These are phyloP conservation scores for Lacanobia wlatinum DNA, from an alignment of 2,888 invertebrate species.

Conservation along the genomic window DNA sequence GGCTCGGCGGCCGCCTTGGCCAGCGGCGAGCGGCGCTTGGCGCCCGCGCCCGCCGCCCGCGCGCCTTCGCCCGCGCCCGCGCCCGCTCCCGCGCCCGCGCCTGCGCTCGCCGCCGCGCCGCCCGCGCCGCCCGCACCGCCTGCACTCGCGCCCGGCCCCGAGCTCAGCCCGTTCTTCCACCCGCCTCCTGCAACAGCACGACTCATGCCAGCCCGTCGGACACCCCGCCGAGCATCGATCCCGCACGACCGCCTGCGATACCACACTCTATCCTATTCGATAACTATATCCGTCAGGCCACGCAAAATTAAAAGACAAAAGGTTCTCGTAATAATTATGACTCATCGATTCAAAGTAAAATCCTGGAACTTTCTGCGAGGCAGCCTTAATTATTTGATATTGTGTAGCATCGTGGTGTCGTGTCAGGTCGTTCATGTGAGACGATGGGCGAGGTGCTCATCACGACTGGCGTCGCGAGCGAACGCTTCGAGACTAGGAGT, in stretches of 20 bases:
- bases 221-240: not conserved
- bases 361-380: not conserved
- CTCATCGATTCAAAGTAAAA: not conserved
- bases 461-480: constrained; percentile 8
- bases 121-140: constrained; percentile 48
- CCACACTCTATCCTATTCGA: not conserved
- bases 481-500: constrained; percentile 3
- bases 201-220: not conserved
- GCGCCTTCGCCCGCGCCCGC: constrained; percentile 44
- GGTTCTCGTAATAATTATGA: no score
- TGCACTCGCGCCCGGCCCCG: constrained; percentile 70
- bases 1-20: constrained; percentile 91
- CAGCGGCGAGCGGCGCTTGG: constrained; percentile 82
- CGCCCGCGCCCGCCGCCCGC: constrained; percentile 62
- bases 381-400: not conserved
- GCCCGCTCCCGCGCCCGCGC: constrained; percentile 65
- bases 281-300: no score
- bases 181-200: constrained; percentile 78
- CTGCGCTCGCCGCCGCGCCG: constrained; percentile 57
- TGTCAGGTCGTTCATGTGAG: constrained; percentile 2
- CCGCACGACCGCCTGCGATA: not conserved
- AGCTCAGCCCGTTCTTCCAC: constrained; percentile 87
- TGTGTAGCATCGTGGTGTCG: constrained; percentile 2
- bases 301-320: no score
- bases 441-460: constrained; percentile 15